Conservation (phyloP, 2,888 invertebrate species). For the Phaedon cochleariae region DNA sequence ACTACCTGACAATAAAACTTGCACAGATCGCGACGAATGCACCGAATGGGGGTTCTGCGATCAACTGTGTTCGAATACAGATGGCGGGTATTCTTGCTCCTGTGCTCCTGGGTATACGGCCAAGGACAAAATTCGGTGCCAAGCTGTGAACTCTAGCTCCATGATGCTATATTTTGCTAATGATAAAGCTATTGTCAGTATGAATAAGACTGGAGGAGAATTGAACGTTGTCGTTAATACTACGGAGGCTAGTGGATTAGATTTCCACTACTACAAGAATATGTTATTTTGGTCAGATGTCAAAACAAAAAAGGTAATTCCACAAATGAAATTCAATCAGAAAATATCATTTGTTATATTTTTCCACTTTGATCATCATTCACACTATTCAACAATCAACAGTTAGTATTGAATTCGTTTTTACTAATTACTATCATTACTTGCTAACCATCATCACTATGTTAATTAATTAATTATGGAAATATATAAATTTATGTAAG, state of each 20-base stretch:
- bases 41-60: slow-evolving; percentile 94
- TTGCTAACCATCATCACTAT: no score
- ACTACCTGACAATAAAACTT: slow-evolving; percentile 84
- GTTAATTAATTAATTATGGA: no score
- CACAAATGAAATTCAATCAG: slow-evolving; percentile 18
- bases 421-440: no score
- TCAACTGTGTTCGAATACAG: slow-evolving; percentile 90
- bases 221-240: slow-evolving; percentile 77
- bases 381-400: no score
- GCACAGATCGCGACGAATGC: slow-evolving; percentile 93
- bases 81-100: slow-evolving; percentile 83
- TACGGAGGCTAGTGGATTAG: slow-evolving; percentile 85
- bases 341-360: neutral
- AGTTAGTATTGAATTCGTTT: no score
- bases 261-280: slow-evolving; percentile 81
- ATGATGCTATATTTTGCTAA: slow-evolving; percentile 75
- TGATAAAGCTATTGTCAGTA: slow-evolving; percentile 75
- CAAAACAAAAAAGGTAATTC: slow-evolving; percentile 84
- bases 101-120: slow-evolving; percentile 72
- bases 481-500: no score
- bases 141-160: slow-evolving; percentile 67
- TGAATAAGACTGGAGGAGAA: slow-evolving; percentile 73
- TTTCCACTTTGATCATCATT: no score
- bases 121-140: slow-evolving; percentile 67
- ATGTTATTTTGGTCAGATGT: slow-evolving; percentile 89